Evolutionary conservation across 2,888 invertebrate species (phyloP).

Genomic region (Panopea generosa): DNA sequence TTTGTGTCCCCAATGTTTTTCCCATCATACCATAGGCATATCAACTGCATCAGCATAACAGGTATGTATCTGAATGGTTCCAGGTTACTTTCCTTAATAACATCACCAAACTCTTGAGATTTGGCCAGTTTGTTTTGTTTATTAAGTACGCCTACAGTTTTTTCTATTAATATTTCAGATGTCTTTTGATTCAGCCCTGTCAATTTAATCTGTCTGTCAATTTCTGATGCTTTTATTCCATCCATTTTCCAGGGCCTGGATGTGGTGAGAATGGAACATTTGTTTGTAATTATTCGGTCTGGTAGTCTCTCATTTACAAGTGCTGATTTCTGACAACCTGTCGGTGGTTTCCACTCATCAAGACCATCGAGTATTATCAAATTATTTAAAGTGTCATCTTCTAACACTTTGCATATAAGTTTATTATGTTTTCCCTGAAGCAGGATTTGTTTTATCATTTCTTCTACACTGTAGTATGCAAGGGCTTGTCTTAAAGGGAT

Average conservation of each 20-base stretch:
- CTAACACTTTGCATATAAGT: not conserved
- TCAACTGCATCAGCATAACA: slow-evolving; percentile 7
- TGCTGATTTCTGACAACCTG: no score
- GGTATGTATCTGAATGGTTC: not conserved
- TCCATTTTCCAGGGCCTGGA: slow-evolving; percentile 18
- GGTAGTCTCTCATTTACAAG: not conserved
- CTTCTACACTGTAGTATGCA: not conserved
- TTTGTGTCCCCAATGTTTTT: not conserved
- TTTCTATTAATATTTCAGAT: no score
- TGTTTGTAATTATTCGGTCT: not conserved
- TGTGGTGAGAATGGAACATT: not conserved
- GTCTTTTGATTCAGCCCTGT: no score
- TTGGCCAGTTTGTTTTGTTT: no score
- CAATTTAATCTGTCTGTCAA: no score
- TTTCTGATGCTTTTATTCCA: no score
- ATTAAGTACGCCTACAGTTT: no score
- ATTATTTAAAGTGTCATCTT: not conserved
- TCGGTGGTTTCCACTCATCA: slow-evolving; percentile 7
- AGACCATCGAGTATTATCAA: slow-evolving; percentile 10
- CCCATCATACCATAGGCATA: slow-evolving; percentile 21
- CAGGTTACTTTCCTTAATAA: not conserved
- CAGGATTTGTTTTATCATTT: slow-evolving; percentile 5
- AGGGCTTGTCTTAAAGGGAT: slow-evolving; percentile 5
- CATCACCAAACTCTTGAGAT: not conserved
- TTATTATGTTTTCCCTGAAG: not conserved